Evolutionary conservation across 2,113 vertebrate species (phyloP).

Genomic region (Haemorhous mexicanus): DNA sequence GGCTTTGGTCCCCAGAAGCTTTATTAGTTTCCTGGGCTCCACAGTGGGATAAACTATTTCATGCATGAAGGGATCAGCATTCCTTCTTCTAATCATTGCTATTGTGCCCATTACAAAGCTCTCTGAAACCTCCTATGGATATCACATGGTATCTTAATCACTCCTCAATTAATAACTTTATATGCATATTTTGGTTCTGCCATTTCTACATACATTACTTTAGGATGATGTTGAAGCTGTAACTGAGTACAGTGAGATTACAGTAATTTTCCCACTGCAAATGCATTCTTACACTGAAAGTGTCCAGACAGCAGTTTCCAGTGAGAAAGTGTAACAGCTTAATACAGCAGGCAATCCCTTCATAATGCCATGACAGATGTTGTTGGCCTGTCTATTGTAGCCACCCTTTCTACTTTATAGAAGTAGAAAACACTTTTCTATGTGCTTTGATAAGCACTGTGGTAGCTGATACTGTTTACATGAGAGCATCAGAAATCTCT

Average conservation of each 20-base stretch:
- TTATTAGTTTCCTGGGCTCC: slow-evolving; percentile 32
- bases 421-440: background rate
- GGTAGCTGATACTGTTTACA: background rate
- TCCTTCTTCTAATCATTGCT: slow-evolving; percentile 49
- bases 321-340: background rate
- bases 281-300: background rate
- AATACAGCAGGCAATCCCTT: background rate
- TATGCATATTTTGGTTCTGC: background rate
- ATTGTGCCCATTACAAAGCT: slow-evolving; percentile 44
- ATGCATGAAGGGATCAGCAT: slow-evolving; percentile 59
- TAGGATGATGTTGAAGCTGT: background rate
- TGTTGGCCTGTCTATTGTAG: background rate
- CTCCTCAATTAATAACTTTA: slow-evolving; percentile 27
- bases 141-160: slow-evolving; percentile 38
- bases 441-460: background rate
- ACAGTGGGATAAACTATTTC: slow-evolving; percentile 52
- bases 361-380: background rate
- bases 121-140: slow-evolving; percentile 24
- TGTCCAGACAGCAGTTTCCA: background rate
- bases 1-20: slow-evolving; percentile 25
- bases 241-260: background rate
- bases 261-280: background rate
- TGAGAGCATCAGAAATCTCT: background rate
- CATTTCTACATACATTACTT: background rate
- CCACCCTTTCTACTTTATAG: background rate